A percentile compares a stretch with the other conserved stretches of the same genome.
Conservation (phyloP, 2,888 invertebrate genomes). For the Celastrina argiolus region DNA sequence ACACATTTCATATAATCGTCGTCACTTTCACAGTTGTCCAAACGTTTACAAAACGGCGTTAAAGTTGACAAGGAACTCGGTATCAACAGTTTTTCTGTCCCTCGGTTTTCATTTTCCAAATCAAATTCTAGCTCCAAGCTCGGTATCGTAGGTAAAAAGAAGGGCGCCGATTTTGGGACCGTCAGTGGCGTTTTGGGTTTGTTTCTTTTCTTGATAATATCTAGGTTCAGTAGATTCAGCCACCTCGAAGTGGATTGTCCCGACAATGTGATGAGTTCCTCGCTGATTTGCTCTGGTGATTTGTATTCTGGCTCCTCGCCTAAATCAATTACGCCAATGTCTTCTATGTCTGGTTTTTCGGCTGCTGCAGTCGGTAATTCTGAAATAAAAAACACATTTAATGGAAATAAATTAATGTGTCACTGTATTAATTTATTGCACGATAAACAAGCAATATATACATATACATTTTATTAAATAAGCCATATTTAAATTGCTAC, state of each 20-base stretch:
- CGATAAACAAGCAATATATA: too few relatives aligned
- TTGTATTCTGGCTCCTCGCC: slow-evolving; percentile 79
- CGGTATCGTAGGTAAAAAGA: slow-evolving; percentile 95
- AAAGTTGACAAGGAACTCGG: slow-evolving; percentile 80
- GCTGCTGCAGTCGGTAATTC: slow-evolving; percentile 67
- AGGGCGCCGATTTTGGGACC: slow-evolving; percentile 92
- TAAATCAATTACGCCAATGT: slow-evolving; percentile 57
- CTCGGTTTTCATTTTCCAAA: slow-evolving; percentile 66
- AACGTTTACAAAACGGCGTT: slow-evolving; percentile 82
- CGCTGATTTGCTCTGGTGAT: slow-evolving; percentile 86
- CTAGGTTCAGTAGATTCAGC: slow-evolving; percentile 92
- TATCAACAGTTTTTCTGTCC: slow-evolving; percentile 70
- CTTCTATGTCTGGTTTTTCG: slow-evolving; percentile 66
- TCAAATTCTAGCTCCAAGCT: slow-evolving; percentile 91
- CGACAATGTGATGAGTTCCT: slow-evolving; percentile 90
- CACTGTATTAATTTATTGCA: neutral
- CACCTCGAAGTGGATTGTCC: slow-evolving; percentile 91
- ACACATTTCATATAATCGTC: slow-evolving; percentile 78
- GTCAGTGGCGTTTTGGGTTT: slow-evolving; percentile 92
- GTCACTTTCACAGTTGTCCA: slow-evolving; percentile 70
- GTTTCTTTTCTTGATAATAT: slow-evolving; percentile 91
- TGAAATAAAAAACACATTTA: slow-evolving; percentile 33
- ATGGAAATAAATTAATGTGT: neutral
- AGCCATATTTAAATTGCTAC: too few relatives aligned
- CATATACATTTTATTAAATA: too few relatives aligned